Conservation (phyloP, 2,797 vertebrate genomes). For the Glyptemys insculpta region DNA sequence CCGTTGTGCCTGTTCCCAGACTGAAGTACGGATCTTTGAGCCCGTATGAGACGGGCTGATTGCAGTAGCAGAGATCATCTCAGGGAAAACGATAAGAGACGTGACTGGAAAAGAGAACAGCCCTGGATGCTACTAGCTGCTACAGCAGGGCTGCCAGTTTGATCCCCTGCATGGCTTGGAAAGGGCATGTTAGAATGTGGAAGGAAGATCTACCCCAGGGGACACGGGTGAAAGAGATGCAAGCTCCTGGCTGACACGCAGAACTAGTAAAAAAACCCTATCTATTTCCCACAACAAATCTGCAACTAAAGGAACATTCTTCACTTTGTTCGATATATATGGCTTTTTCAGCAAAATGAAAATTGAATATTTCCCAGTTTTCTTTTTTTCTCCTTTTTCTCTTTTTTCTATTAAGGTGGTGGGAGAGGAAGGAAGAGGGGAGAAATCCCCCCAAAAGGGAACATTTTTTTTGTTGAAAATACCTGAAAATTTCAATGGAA, state of each 20-base stretch:
- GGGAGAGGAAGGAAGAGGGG: background rate
- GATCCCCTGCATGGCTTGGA: background rate
- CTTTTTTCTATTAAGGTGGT: background rate
- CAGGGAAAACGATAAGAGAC: background rate
- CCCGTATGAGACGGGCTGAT: background rate
- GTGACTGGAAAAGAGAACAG: background rate
- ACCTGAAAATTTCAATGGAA: background rate
- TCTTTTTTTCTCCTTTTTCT: background rate
- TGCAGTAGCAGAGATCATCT: background rate
- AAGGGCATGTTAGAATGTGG: background rate
- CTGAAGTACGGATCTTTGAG: background rate
- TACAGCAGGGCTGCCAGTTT: background rate
- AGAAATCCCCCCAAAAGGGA: background rate
- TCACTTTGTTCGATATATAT: background rate
- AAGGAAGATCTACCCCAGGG: background rate
- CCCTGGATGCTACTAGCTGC: background rate
- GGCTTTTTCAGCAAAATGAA: background rate
- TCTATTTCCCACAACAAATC: background rate
- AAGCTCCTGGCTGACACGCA: background rate
- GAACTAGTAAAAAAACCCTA: background rate
- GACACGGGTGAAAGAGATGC: background rate
- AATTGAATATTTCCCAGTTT: background rate
- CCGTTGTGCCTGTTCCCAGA: background rate
- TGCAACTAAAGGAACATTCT: background rate
- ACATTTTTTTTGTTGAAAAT: background rate